Evolutionary conservation across 2,888 invertebrate species (phyloP).

Genomic region (Sepioteuthis lessoniana): DNA sequence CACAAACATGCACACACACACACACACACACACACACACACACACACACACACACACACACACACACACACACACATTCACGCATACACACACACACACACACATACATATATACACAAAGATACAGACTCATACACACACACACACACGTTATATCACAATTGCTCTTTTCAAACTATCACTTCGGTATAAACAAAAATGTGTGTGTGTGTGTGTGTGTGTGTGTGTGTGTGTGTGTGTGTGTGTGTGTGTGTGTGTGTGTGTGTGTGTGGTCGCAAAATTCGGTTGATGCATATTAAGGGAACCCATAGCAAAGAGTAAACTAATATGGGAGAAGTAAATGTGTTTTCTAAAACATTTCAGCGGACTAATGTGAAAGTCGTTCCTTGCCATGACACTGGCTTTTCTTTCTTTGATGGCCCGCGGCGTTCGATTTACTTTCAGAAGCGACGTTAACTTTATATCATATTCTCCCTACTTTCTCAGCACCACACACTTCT

Average conservation of each 20-base stretch:
- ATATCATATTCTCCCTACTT: not conserved
- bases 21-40: not conserved
- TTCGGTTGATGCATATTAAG: not conserved
- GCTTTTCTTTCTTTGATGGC: not conserved
- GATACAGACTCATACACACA: no score
- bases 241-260: not conserved
- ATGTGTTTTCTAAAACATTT: slow-evolving; percentile 18
- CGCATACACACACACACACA: not conserved
- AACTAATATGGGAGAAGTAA: not conserved
- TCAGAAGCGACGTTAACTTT: not conserved
- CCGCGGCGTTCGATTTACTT: slow-evolving; percentile 5
- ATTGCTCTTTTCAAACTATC: not conserved
- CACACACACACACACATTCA: not conserved
- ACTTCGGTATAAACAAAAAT: not conserved
- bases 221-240: not conserved
- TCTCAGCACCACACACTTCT: not conserved
- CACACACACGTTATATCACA: not conserved
- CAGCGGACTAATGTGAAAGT: not conserved
- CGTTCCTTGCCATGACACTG: not conserved
- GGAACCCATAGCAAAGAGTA: no score
- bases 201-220: not conserved
- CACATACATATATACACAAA: no score
- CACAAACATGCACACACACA: not conserved
- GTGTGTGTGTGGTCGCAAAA: not conserved
- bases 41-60: not conserved